Base-by-base conservation (phyloP, 2,113 vertebrate genomes). In the Antigone vipio region DNA sequence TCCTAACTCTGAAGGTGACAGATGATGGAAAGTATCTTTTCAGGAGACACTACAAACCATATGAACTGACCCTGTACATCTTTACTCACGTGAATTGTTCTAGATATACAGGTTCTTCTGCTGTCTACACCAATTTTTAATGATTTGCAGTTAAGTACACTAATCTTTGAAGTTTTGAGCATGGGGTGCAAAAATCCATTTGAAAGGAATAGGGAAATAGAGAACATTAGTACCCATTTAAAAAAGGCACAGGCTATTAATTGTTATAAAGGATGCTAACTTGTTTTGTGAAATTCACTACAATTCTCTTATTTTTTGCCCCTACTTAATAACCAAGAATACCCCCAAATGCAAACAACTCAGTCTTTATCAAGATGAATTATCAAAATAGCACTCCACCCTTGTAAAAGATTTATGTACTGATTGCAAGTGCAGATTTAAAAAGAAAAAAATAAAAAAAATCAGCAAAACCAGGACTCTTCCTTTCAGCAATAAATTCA, bases 401-500 rank as follows among this genome's bases (percentile, higher is more conserved):
- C 60, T 66, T 75, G 84, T 88, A 81, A 84, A 91, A 73, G 44
- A 76, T 59, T 68, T 81, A 81, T 73, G 35, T 69, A 75, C 77
- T 45, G 50, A 75, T 56, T 86, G 88, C 74, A 92, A 95, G 94
- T 94, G 56, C 56, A 69, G 85, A 88, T 89, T 90, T 9, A 17
- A 72, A 66, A 63, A 45, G 44, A 34, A 77, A 85, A 86, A 44
- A n/a, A 27, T n/a, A n/a, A n/a, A n/a, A 15, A 49, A 86, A 82
- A 83, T 38, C 75, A 58, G 68, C 76, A 95, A 82, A 81, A 20
- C 9, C 55, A 85, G n/a, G 42, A 92, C 71, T 93, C 72, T 88
- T 95, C 89, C 87, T 96, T 95, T 95, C 74, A 85, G 93, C 91
- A 82, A 69, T 63, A 32, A 96, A 89, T 19, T 88, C 81, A 58